Conservation (phyloP, 2,113 vertebrate species). For the Meriones unguiculatus region DNA sequence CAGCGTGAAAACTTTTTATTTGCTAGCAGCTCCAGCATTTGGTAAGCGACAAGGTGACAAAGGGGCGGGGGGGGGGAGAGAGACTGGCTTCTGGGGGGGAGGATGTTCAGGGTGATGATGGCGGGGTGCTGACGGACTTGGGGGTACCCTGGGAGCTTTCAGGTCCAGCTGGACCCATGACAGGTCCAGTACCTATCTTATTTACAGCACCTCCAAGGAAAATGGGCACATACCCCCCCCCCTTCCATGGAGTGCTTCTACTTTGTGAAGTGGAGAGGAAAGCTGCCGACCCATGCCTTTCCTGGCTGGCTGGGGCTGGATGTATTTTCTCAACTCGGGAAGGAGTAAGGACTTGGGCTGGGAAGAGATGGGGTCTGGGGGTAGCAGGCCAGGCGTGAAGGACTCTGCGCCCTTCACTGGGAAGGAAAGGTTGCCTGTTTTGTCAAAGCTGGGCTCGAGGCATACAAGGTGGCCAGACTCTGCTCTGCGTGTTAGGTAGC, state of each 20-base stretch:
- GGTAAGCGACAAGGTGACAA: conserved; percentile 47
- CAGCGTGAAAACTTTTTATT: conserved; percentile 77
- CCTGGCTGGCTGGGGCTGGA: background rate
- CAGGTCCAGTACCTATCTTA: background rate
- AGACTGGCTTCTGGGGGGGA: background rate
- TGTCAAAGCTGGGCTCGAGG: background rate
- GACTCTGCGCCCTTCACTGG: background rate
- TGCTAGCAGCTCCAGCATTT: conserved; percentile 19
- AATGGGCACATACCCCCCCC: background rate
- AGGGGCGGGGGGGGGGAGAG: background rate
- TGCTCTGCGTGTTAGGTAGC: background rate
- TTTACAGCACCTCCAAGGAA: background rate
- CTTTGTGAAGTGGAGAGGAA: conserved; percentile 10
- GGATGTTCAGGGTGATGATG: background rate
- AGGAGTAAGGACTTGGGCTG: background rate
- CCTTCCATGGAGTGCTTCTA: background rate
- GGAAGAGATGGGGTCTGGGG: background rate
- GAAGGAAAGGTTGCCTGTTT: background rate
- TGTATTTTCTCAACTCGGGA: conserved; percentile 25
- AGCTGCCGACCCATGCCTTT: background rate
- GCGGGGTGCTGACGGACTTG: background rate
- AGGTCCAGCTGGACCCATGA: background rate
- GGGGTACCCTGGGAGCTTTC: background rate
- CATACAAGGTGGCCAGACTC: background rate
- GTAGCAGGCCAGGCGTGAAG: background rate